Conservation (phyloP, 2,888 invertebrate species). For the Alviniconcha strummeri region DNA sequence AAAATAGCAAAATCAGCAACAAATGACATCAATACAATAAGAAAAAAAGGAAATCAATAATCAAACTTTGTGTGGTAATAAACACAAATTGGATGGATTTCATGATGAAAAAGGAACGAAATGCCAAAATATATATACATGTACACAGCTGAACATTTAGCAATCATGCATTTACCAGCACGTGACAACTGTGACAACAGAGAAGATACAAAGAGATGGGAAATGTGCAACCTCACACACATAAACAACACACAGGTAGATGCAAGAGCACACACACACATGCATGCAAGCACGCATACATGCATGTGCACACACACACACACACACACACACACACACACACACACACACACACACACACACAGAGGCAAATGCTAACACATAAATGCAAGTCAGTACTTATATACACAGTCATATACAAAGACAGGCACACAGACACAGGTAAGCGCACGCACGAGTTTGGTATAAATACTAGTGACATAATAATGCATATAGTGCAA, state of each 20-base stretch:
- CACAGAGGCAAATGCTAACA: not conserved
- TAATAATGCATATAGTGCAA: not conserved
- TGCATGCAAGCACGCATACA: not conserved
- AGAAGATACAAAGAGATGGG: not conserved
- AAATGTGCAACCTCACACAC: not conserved
- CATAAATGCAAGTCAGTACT: not conserved
- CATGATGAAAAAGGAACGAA: not conserved
- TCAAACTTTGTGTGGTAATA: not conserved
- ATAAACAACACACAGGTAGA: not conserved
- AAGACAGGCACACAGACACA: not conserved
- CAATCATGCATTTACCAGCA: not conserved
- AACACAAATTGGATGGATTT: not conserved
- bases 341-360: not conserved
- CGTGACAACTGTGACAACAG: not conserved
- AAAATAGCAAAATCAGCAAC: not conserved
- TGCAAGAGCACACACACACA: not conserved
- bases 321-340: constrained; percentile 3
- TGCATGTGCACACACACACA: not conserved
- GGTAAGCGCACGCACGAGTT: not conserved
- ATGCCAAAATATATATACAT: not conserved
- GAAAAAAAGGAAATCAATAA: not conserved
- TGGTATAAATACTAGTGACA: not conserved
- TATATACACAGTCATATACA: not conserved
- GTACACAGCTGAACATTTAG: not conserved
- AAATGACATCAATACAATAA: not conserved